Conservation (phyloP, 2,888 invertebrate species). For the Polia nebulosa region DNA sequence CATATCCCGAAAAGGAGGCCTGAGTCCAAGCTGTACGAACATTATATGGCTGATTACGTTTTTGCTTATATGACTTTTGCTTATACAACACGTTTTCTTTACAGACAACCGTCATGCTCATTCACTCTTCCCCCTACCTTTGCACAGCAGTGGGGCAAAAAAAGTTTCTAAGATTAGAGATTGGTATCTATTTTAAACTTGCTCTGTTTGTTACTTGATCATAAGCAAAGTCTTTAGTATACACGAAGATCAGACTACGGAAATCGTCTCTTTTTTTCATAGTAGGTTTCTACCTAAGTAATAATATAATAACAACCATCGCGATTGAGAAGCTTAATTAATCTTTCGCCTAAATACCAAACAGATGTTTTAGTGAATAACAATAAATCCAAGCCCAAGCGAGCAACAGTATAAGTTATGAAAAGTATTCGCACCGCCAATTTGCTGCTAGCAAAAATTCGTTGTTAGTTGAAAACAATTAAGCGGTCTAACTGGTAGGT, state of each 20-base stretch:
- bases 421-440: constrained; percentile 59
- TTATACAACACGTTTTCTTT: no score
- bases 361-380: constrained; percentile 13
- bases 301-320: background rate
- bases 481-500: constrained; percentile 72
- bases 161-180: no score
- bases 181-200: no score
- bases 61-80: no score
- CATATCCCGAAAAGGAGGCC: no score
- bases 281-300: background rate
- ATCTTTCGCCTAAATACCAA: constrained; percentile 15
- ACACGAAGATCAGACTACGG: background rate
- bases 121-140: no score
- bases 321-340: constrained; percentile 13
- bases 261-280: background rate
- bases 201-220: no score
- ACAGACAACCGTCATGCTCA: no score
- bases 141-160: no score
- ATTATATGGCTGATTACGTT: no score
- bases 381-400: constrained; percentile 39
- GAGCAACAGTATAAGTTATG: constrained; percentile 56
- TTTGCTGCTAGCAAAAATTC: constrained; percentile 67
- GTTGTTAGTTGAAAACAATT: constrained; percentile 76
- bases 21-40: no score
- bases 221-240: no score